phyloP scores from a whole-genome alignment of 1,140 invertebrate genomes.

The Anthonomus grandis region DNA sequence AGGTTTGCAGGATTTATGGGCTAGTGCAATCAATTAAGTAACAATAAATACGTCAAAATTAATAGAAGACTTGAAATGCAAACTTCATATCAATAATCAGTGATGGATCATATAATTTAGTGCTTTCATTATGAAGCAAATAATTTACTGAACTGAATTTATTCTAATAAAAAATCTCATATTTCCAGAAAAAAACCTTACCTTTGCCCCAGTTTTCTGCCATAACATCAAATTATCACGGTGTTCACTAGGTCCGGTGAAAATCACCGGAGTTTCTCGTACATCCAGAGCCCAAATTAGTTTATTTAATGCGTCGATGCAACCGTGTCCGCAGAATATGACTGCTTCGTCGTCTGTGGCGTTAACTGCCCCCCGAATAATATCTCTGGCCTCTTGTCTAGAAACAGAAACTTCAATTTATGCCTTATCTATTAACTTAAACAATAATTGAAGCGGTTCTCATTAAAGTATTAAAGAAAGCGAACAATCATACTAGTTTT shows the following conservation, averaged over 20 bases:
- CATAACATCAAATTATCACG: slow-evolving; percentile 82
- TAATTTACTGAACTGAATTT: too few species aligned
- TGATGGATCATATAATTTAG: too few species aligned
- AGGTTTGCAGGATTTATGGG: too few species aligned
- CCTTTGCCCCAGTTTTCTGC: slow-evolving; percentile 75
- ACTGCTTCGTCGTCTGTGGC: slow-evolving; percentile 81
- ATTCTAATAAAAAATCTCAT: too few species aligned
- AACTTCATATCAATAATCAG: too few species aligned
- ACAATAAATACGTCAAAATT: too few species aligned
- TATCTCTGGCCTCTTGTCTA: slow-evolving; percentile 77
- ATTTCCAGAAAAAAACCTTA: slow-evolving; percentile 46
- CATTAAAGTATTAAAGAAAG: too few species aligned
- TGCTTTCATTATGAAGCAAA: too few species aligned
- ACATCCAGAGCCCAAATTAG: slow-evolving; percentile 64
- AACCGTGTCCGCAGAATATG: slow-evolving; percentile 73
- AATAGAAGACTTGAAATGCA: too few species aligned
- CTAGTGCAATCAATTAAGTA: too few species aligned
- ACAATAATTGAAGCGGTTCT: too few species aligned
- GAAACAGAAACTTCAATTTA: slow-evolving; percentile 37
- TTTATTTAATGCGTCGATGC: slow-evolving; percentile 69
- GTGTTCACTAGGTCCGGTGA: slow-evolving; percentile 84
- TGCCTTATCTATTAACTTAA: not conserved
- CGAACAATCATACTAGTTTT: too few species aligned
- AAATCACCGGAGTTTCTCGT: slow-evolving; percentile 61
- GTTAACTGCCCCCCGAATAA: slow-evolving; percentile 76